These are phyloP conservation scores for Dasyprocta punctata DNA, from an alignment of 2,113 vertebrate species.

Conservation along the genomic window DNA sequence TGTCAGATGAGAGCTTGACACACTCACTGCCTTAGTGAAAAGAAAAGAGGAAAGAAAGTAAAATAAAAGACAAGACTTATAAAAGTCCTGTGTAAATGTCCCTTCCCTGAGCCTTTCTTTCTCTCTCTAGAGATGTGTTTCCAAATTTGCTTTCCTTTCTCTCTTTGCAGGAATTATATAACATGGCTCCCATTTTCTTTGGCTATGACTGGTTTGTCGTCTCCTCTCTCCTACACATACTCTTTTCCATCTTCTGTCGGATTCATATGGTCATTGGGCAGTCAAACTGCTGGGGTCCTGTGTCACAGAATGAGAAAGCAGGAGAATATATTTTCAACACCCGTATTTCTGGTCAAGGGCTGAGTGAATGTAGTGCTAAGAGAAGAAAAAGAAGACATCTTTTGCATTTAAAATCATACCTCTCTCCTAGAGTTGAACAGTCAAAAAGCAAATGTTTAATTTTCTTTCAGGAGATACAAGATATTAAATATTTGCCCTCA, in stretches of 20 bases:
- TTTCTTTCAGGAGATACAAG: neutral
- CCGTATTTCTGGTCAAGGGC: neutral
- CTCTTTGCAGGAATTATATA: neutral
- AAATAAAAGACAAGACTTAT: neutral
- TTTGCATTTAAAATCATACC: neutral
- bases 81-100: neutral
- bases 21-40: neutral
- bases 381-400: neutral
- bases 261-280: neutral
- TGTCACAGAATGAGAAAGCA: neutral
- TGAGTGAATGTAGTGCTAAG: neutral
- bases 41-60: neutral
- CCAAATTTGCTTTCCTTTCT: neutral
- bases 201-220: neutral
- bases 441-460: neutral
- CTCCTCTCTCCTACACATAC: neutral
- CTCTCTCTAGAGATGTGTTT: neutral
- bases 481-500: neutral
- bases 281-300: neutral
- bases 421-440: neutral
- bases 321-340: neutral
- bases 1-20: neutral
- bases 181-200: neutral
- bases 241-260: neutral
- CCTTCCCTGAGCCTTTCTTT: neutral